A percentile compares a stretch with the other conserved stretches of the same genome.
These are phyloP conservation scores for Holotrichia oblita DNA, from an alignment of 1,140 invertebrate species.

Conservation along the genomic window DNA sequence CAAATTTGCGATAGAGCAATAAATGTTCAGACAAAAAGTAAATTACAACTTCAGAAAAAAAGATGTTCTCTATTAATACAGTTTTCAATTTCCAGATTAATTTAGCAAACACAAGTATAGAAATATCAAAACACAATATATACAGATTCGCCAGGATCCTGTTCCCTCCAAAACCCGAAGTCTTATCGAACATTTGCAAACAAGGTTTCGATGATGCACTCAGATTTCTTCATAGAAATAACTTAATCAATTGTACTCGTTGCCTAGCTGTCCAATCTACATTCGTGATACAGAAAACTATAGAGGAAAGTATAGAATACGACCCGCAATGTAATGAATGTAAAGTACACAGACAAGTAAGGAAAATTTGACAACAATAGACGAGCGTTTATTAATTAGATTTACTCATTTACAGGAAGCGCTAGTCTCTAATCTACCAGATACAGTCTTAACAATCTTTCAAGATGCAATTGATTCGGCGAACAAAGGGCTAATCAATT, in stretches of 20 bases:
- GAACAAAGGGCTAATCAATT: constrained; percentile 89
- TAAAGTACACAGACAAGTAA: constrained; percentile 82
- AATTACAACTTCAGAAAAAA: no score
- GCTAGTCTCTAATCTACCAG: constrained; percentile 84
- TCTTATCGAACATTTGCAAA: constrained; percentile 93
- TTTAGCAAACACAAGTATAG: constrained; percentile 94
- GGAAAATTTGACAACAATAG: constrained; percentile 36
- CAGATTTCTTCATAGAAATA: constrained; percentile 90
- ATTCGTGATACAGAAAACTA: constrained; percentile 76
- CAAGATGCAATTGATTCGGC: constrained; percentile 92
- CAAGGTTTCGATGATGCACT: constrained; percentile 98
- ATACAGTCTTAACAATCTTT: constrained; percentile 85
- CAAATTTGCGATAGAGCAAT: no score
- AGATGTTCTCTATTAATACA: constrained; percentile 47
- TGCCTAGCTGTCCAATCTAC: constrained; percentile 86
- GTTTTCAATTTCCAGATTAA: constrained; percentile 74
- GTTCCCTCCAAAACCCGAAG: constrained; percentile 94
- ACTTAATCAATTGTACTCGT: constrained; percentile 85
- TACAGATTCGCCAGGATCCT: constrained; percentile 90
- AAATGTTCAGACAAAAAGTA: no score
- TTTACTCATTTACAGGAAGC: constrained; percentile 72
- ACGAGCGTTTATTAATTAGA: neutral
- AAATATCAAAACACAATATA: constrained; percentile 91
- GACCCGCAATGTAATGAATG: constrained; percentile 86
- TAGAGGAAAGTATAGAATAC: constrained; percentile 75